Evolutionary conservation across 92 coral and sea anemone species (phyloP), one percentile per base, ranked within the genome.

Genomic region (Zoanthus solanderi): DNA sequence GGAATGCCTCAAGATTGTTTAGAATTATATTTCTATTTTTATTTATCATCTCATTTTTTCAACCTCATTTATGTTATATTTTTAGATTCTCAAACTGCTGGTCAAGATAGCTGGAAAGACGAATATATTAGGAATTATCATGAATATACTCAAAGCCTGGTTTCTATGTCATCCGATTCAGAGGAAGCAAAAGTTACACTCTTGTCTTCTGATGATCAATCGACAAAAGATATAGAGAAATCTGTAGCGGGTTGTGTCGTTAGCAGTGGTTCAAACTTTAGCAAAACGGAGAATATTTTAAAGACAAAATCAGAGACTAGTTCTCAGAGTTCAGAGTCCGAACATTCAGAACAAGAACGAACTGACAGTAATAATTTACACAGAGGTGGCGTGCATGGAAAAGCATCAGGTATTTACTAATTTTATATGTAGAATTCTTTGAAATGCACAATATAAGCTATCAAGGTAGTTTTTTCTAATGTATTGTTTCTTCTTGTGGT

Each of bases 281-380:
- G 23, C 16, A 69, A 32, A 72, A 54, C 89, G 28, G 78, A 69
- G 74, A 85, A 63, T 91, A 82, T 48, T 48, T 72, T 71, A 9
- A 23, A 1, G 18, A 42, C 42, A 58, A 45, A 71, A 29, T 28
- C 47, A n/a, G 81, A 9, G 67, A 15, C 56, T 18, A n/a, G 44
- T 17, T 37, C 6, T 17, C 57, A 60, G 68, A 6, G 9, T 7
- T 56, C 56, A 46, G 72, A 34, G 56, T 28, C 71, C 17, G 53
- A 76, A 71, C 15, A 2, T 57, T 72, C 37, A 66, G 30, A 13
- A n/a, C 45, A 87, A 87, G 52, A 32, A 45, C 17, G 5, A 1
- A 31, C 85, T 23, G 85, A 77, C 9, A 46, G 31, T 42, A 69
- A 29, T 54, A 44, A 32, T 37, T 12, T 42, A 18, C 77, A 76